Conservation (phyloP, 2,888 invertebrate genomes). For the Nomada lathburiana region DNA sequence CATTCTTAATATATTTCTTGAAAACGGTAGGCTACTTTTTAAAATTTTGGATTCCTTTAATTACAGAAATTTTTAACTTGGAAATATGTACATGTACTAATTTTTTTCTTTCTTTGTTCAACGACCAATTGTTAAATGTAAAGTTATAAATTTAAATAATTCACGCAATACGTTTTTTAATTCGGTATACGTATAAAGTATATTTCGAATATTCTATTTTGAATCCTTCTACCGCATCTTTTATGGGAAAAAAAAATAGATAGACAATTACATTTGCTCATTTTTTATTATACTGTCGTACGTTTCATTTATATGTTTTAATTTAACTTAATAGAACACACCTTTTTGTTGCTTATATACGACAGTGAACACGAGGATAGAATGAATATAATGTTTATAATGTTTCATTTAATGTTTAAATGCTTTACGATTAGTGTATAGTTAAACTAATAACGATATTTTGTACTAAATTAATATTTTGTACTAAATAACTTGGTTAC, state of each 20-base stretch:
- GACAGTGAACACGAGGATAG: constrained; percentile 18
- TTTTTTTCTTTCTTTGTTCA: background rate
- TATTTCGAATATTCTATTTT: background rate
- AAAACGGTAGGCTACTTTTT: background rate
- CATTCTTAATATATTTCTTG: constrained; percentile 4
- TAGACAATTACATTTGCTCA: constrained; percentile 5
- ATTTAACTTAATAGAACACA: constrained; percentile 24
- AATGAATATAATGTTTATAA: constrained; percentile 1
- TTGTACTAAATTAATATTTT: constrained; percentile 13
- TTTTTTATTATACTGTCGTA: constrained; percentile 2
- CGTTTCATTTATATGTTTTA: constrained; percentile 15
- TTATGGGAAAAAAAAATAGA: background rate
- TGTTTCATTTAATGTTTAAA: background rate
- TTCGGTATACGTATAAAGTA: background rate
- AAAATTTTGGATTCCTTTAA: background rate
- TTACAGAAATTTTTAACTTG: constrained; percentile 4
- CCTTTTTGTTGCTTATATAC: background rate
- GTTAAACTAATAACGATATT: constrained; percentile 12
- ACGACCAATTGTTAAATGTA: background rate
- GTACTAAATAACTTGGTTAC: too few species aligned
- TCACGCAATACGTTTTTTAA: background rate
- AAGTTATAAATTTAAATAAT: background rate
- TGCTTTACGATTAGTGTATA: background rate
- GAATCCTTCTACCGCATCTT: background rate
- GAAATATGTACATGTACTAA: background rate